Percentiles rank a stretch among this genome's conserved stretches.
Conservation (phyloP, 2,797 vertebrate genomes). For the Sebastes goodei region DNA sequence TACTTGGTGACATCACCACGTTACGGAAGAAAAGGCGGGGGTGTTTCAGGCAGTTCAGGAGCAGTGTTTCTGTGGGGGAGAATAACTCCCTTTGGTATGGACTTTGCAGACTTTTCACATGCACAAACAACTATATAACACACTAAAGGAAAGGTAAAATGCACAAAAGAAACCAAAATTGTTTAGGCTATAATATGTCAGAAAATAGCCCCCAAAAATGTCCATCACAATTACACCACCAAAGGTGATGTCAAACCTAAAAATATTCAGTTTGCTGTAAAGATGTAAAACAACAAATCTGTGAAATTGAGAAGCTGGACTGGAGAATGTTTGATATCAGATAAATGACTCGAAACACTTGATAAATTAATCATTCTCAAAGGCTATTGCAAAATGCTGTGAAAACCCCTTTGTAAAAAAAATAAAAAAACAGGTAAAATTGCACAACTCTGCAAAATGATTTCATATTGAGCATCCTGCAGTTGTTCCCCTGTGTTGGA, state of each 20-base stretch:
- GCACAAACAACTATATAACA: too few species aligned
- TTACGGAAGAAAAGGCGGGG: too few species aligned
- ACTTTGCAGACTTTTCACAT: too few species aligned
- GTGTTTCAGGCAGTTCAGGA: too few species aligned
- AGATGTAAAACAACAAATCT: neutral
- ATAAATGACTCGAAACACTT: neutral
- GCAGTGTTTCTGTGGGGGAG: too few species aligned
- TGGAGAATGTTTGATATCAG: neutral
- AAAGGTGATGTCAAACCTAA: neutral
- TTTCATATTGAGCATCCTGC: neutral
- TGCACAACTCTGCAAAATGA: neutral
- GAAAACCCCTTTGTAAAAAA: neutral
- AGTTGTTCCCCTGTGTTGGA: neutral
- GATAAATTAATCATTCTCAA: neutral
- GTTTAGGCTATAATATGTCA: too few species aligned
- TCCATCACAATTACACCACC: neutral
- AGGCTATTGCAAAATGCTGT: neutral
- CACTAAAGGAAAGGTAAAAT: too few species aligned
- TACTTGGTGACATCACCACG: too few species aligned
- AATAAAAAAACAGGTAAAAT: too few species aligned
- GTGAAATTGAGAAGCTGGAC: neutral
- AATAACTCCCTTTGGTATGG: too few species aligned
- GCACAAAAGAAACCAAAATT: too few species aligned
- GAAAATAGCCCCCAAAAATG: neutral
- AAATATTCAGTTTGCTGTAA: neutral